Percentiles rank a stretch among this genome's conserved stretches.
These are phyloP conservation scores for Meandrina meandrites DNA, from an alignment of 92 coral and sea anemone genomes.

Conservation along the genomic window DNA sequence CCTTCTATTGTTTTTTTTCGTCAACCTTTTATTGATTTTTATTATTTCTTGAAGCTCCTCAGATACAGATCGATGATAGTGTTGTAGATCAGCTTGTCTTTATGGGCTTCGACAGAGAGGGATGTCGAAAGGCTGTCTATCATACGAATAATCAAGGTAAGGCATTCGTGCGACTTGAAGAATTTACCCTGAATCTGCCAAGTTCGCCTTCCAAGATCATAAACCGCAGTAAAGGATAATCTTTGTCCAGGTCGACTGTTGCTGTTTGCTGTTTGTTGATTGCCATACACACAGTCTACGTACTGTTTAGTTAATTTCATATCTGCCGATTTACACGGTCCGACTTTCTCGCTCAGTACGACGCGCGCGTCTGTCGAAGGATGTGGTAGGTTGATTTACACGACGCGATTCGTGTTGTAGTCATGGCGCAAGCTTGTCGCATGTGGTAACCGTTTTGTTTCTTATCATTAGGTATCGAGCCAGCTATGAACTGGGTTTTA, in stretches of 20 bases:
- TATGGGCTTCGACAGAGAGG: slow-evolving; percentile 90
- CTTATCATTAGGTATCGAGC: slow-evolving; percentile 69
- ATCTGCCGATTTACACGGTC: no score
- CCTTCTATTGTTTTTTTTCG: no score
- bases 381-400: no score
- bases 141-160: slow-evolving; percentile 86
- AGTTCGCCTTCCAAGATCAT: neutral
- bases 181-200: neutral
- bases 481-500: slow-evolving; percentile 98
- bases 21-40: neutral
- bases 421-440: no score
- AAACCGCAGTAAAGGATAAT: neutral
- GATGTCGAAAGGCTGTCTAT: slow-evolving; percentile 91
- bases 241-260: no score
- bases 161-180: neutral
- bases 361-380: no score
- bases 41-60: slow-evolving; percentile 19
- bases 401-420: no score
- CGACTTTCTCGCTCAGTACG: no score
- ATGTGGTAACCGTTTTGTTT: no score
- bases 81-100: slow-evolving; percentile 80
- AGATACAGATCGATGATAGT: slow-evolving; percentile 69
- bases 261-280: no score
- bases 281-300: no score
- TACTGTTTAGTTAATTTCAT: no score